Conservation (phyloP, 2,888 invertebrate species). For the Scaptomyza polygonia region DNA sequence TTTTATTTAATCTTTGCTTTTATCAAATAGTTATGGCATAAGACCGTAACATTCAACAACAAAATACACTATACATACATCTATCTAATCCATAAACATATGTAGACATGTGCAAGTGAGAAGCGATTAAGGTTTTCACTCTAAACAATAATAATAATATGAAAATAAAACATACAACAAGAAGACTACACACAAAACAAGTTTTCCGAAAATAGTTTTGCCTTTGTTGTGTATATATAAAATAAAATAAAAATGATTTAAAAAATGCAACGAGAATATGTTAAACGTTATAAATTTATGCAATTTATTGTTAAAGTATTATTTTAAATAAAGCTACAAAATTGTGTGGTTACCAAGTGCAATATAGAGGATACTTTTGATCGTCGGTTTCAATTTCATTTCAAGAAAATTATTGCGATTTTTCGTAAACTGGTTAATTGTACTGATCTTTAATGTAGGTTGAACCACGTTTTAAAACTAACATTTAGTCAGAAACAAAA, state of each 20-base stretch:
- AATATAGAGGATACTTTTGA: neutral
- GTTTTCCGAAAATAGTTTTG: conserved; percentile 56
- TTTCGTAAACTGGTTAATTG: too few relatives aligned
- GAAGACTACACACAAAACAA: conserved; percentile 26
- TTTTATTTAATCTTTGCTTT: conserved; percentile 52
- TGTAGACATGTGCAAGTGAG: conserved; percentile 54
- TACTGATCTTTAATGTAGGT: too few relatives aligned
- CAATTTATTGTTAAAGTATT: conserved; percentile 81
- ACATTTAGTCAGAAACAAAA: too few relatives aligned
- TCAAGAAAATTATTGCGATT: neutral
- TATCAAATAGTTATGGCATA: conserved; percentile 55
- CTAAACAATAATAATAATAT: conserved; percentile 31
- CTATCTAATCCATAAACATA: conserved; percentile 46
- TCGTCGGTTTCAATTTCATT: neutral
- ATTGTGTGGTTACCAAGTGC: conserved; percentile 27
- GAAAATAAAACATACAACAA: conserved; percentile 6
- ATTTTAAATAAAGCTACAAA: conserved; percentile 69
- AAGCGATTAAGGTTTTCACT: conserved; percentile 47
- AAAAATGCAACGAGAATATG: conserved; percentile 71
- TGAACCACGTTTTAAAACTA: too few relatives aligned
- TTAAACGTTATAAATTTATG: conserved; percentile 82
- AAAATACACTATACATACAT: conserved; percentile 18
- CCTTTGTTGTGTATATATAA: conserved; percentile 65
- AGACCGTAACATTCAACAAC: conserved; percentile 51
- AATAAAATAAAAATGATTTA: conserved; percentile 29